Base-by-base conservation (phyloP, 1,140 invertebrate species). In the Phthorimaea operculella region DNA sequence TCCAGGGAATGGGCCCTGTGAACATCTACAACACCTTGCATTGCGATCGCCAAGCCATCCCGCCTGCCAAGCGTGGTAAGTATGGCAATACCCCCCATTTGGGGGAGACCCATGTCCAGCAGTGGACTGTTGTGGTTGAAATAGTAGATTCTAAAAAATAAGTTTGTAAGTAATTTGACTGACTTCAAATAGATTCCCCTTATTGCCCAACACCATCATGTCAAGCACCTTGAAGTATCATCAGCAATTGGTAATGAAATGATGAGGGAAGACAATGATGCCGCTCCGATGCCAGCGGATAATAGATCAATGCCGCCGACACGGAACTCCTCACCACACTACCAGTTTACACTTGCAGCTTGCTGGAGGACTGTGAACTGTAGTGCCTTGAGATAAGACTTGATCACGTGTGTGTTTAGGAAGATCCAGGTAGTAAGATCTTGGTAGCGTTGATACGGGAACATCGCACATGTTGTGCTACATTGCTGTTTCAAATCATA, bases 291-390 rank as follows among this genome's bases (percentile, higher is more conserved):
- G 68, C 65, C 68, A 68, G 51, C 52, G 14, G 54, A 28, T 68
- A 72, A 74, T 67, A 70, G 66, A 72, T 72, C 74, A 77, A 77
- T 77, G 72, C 62, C 71, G 63, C 52, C 17, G 59, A 77, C 54
- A 58, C 72, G 74, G 74, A 75, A 74, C 72, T 60, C 55, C 54
- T 39, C 4, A 66, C 63, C 47, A 54, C 57, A 50, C 16, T 21
- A 15, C 14, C 14, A 21, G 28, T 10, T n/a, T 0, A 10, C 21
- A 28, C 39, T 50, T 9, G 10, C 36, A 39, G 1, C 36, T 39
- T 1, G 36, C n/a, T 28, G 17, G 9, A 7, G 3, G 14, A 55
- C 18, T 49, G n/a, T 62, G 11, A 52, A 54, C 51, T 39, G 55
- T 64, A 52, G 52, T 9, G n/a, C 36, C 8, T 39, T 39, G 36